phyloP scores from a whole-genome alignment of 2,888 invertebrate species.

The Campoplex nolae region DNA sequence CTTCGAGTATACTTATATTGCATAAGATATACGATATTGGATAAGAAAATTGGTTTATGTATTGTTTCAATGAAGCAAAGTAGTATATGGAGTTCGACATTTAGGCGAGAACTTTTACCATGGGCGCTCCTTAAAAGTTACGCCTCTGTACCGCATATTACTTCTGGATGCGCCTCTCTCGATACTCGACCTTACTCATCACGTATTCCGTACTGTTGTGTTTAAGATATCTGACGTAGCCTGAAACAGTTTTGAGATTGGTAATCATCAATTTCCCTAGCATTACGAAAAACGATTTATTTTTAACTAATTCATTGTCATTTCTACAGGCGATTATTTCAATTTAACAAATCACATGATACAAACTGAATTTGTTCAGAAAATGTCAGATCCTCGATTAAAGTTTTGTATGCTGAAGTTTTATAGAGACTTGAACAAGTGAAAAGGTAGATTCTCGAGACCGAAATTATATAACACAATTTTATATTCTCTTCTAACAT shows the following conservation, averaged over 20 bases:
- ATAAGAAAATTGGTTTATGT: constrained; percentile 57
- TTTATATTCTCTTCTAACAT: no score
- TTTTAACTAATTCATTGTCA: not conserved
- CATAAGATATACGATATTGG: constrained; percentile 57
- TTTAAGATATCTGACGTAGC: not conserved
- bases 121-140: constrained; percentile 73
- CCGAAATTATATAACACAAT: no score
- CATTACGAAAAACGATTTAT: not conserved
- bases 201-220: constrained; percentile 46
- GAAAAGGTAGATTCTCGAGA: no score
- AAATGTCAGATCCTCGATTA: no score
- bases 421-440: no score
- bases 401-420: not conserved
- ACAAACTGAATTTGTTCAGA: not conserved
- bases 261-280: not conserved
- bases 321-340: no score
- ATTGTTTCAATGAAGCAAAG: constrained; percentile 49
- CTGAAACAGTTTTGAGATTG: not conserved
- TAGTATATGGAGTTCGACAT: constrained; percentile 69
- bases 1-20: not conserved
- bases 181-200: constrained; percentile 62
- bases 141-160: constrained; percentile 51
- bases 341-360: not conserved
- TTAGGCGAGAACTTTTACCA: constrained; percentile 77
- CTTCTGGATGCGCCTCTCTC: constrained; percentile 56